Evolutionary conservation across 2,888 invertebrate species (phyloP), one percentile per base, ranked within the genome.

Genomic region (Troglohyphantes excavatus): DNA sequence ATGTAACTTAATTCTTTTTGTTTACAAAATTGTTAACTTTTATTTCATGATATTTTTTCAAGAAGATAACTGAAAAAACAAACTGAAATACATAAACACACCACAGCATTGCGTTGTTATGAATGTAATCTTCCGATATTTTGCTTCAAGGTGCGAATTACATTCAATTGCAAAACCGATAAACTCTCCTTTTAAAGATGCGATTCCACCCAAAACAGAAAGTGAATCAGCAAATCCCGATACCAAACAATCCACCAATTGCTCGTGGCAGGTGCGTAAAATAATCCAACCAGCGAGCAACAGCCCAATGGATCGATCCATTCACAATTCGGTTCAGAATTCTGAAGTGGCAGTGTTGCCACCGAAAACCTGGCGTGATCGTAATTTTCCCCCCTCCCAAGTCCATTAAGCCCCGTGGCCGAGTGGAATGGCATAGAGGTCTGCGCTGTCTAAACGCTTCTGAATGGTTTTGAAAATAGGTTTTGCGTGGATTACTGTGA

Each of bases 381-480:
- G 53, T 53, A 53, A 53, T 53, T 53, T 53, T n/a, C 53, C 53
- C 13, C n/a, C 53, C 53, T n/a, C n/a, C n/a, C 53, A 53, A 53
- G 53, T n/a, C 53, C 53, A 53, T 53, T 53, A 53, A n/a, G n/a
- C 5, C 5, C 53, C 17, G n/a, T 13, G 5, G 17, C 53, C 5
- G 5, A n/a, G 53, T 2, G 5, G 53, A 53, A n/a, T n/a, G 53
- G 53, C 13, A 2, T 53, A n/a, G n/a, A 33, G 33, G 9, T 9
- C 33, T 6, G 2, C n/a, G 2, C 53, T n/a, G 17, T 53, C 53
- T 53, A 53, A 53, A n/a, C 53, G 53, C 5, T 53, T 53, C 53
- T 53, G n/a, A 53, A 53, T 53, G 53, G 53, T 13, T 53, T 53
- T 53, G n/a, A n/a, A 53, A 53, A 53, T 53, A 53, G n/a, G 53